Base-by-base conservation (phyloP, 1,140 invertebrate genomes). In the Drosophila baimaii region DNA sequence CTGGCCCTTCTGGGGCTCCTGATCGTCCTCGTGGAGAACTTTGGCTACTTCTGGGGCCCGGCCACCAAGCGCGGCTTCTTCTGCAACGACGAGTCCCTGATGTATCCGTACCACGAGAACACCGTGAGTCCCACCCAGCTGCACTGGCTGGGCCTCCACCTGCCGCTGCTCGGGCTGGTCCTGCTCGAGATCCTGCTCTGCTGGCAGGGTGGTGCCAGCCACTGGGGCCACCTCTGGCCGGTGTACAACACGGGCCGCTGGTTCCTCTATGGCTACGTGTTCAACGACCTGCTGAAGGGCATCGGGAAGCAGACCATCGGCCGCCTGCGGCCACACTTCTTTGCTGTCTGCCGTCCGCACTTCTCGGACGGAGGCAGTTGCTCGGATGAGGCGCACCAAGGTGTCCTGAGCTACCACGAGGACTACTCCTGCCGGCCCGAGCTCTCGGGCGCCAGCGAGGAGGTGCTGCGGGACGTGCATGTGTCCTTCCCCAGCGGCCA, bases 61-160 rank as follows among this genome's bases (percentile, higher is more conserved):
- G 31, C 95, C 7, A 92, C 94, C 31, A 96, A 97, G 65, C 93
- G 98, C 58, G 98, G 98, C 10, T 99, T 99, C 93, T 99, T 97
- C 92, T 99, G 98, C 93, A 95, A 97, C 91, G 98, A 99, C 93
- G 96, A 98, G 85, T 96, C 96, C 37, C 94, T 99, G 27, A 95
- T 94, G 79, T 97, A 98, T 93, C 98, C 97, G 5, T 96, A 94
- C 90, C 93, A 94, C 57, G 92, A 94, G 8, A 96, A 96, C 6
- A 98, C 97, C 0, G 95, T 98, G 47, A 57, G 65, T 7, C 8
- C 81, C 15, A 2, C 3, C 3, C 21, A 73, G 37, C 55, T 81
- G 0, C 70, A 81, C 41, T 64, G 55, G 49, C 27, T 77, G 0
- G 44, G 71, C 8, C 15, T 81, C 3, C 31, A 77, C 31, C 25